A percentile compares a stretch with the other conserved stretches of the same genome.
Conservation (phyloP, 2,888 invertebrate genomes). For the Tridacna crocea region DNA sequence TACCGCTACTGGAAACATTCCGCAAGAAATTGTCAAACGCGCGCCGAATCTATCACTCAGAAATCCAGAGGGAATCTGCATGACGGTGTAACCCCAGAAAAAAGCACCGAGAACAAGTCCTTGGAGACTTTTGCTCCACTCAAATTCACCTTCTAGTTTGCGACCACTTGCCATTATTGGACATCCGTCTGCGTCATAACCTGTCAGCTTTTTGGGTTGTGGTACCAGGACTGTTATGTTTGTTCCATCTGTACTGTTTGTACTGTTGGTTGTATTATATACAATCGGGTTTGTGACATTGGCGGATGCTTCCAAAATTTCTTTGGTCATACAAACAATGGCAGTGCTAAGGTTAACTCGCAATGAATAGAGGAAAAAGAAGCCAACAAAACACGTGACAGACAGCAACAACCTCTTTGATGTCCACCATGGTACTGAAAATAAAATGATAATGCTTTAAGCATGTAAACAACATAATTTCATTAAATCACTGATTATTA, state of each 20-base stretch:
- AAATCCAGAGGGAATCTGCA: constrained; percentile 75
- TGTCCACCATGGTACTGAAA: constrained; percentile 79
- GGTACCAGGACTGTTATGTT: constrained; percentile 6
- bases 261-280: neutral
- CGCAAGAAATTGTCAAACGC: constrained; percentile 63
- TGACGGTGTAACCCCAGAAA: constrained; percentile 77
- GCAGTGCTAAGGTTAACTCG: constrained; percentile 86
- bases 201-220: neutral
- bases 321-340: constrained; percentile 85
- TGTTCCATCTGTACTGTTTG: neutral
- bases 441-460: neutral
- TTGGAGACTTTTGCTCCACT: constrained; percentile 69
- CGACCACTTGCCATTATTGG: constrained; percentile 8
- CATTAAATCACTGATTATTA: neutral
- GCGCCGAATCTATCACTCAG: constrained; percentile 73
- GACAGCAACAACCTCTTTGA: constrained; percentile 79
- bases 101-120: constrained; percentile 76
- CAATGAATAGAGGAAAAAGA: constrained; percentile 88
- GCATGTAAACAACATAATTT: neutral
- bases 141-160: constrained; percentile 66
- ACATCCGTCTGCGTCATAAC: constrained; percentile 31
- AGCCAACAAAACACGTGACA: constrained; percentile 81
- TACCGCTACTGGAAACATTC: constrained; percentile 72
- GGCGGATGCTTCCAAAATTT: neutral
- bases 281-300: neutral